Percentiles rank a stretch among this genome's conserved stretches.
Evolutionary conservation across 2,888 invertebrate genomes (phyloP).

Genomic region (Ephialtes manifestator): DNA sequence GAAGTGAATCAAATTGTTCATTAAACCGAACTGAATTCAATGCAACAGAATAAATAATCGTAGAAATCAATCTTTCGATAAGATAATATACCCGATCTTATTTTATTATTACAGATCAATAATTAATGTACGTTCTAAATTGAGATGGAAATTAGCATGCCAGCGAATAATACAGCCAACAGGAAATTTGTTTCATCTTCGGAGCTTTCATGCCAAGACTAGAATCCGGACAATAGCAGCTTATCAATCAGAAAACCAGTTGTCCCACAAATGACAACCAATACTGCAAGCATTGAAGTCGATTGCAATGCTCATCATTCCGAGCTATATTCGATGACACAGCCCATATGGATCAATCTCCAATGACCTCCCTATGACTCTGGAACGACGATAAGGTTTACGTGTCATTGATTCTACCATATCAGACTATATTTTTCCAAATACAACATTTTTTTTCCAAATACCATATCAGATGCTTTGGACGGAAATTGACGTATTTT

Average conservation of each 20-base stretch:
- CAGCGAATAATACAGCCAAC: too few species aligned
- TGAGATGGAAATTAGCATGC: too few species aligned
- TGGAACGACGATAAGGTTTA: constrained; percentile 33
- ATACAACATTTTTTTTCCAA: too few species aligned
- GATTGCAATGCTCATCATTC: constrained; percentile 34
- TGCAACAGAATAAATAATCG: background rate
- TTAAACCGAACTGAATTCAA: background rate
- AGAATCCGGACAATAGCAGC: background rate
- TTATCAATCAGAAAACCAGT: background rate
- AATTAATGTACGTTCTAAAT: too few species aligned
- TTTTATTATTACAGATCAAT: too few species aligned
- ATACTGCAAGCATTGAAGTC: constrained; percentile 9
- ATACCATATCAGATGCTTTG: too few species aligned
- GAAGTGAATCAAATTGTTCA: background rate
- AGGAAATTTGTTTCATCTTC: background rate
- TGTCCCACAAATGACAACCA: constrained; percentile 15
- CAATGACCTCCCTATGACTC: constrained; percentile 6
- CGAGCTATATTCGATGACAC: constrained; percentile 3
- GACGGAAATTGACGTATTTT: too few species aligned
- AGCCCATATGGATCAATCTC: constrained; percentile 33
- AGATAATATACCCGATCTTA: too few species aligned
- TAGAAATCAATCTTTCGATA: too few species aligned
- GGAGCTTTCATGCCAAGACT: background rate
- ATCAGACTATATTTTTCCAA: background rate
- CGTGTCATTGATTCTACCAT: constrained; percentile 16